Conservation (phyloP, 2,888 invertebrate genomes). For the Drosophila fulvimacula region DNA sequence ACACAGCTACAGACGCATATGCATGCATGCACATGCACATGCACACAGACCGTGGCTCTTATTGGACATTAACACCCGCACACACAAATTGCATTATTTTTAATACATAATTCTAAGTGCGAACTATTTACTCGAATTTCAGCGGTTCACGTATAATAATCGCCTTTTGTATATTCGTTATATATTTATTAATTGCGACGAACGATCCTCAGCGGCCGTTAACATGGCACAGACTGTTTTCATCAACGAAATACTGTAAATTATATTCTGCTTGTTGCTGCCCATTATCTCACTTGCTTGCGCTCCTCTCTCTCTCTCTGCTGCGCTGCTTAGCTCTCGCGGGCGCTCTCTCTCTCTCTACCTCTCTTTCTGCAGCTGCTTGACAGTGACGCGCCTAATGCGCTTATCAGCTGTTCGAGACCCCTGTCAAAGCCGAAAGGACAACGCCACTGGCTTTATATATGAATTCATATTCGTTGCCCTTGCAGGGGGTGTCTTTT, state of each 20-base stretch:
- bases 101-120: constrained; percentile 33
- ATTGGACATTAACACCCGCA: constrained; percentile 13
- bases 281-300: constrained; percentile 39
- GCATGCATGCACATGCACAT: constrained; percentile 6
- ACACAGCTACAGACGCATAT: constrained; percentile 6
- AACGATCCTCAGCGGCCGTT: constrained; percentile 54
- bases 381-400: constrained; percentile 28
- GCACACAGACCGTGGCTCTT: constrained; percentile 2
- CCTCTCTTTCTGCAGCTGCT: constrained; percentile 8
- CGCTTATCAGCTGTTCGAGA: constrained; percentile 52
- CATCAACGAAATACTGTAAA: constrained; percentile 42
- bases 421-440: constrained; percentile 8
- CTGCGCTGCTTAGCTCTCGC: neutral
- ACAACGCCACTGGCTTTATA: constrained; percentile 36
- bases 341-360: neutral
- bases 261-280: constrained; percentile 52
- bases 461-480: constrained; percentile 27
- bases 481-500: constrained; percentile 37
- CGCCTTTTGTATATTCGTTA: constrained; percentile 21
- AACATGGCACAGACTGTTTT: constrained; percentile 52
- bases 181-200: constrained; percentile 9
- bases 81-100: constrained; percentile 34
- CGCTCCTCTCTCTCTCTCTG: constrained; percentile 3
- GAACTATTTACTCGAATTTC: constrained; percentile 47
- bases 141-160: constrained; percentile 26